Evolutionary conservation across 2,797 vertebrate species (phyloP).

Genomic region (Myotis pilosus): DNA sequence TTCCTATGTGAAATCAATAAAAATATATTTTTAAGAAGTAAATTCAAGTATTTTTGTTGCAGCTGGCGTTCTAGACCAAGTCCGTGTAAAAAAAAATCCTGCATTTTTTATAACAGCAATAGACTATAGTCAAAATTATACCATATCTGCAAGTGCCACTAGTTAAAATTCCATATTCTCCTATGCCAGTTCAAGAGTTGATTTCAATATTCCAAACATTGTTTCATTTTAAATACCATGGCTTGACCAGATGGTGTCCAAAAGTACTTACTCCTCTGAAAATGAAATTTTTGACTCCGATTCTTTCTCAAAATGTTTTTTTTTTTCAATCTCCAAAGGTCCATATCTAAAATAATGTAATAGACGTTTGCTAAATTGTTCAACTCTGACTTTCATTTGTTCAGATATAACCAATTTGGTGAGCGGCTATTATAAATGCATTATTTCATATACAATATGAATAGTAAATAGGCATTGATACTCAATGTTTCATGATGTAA

Average conservation of each 20-base stretch:
- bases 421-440: neutral
- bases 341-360: neutral
- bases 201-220: neutral
- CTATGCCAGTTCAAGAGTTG: neutral
- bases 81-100: neutral
- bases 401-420: neutral
- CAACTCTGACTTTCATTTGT: neutral
- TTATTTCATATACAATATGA: neutral
- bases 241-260: neutral
- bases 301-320: conserved; percentile 28
- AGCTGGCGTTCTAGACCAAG: neutral
- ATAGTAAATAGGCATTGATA: neutral
- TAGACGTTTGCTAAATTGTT: neutral
- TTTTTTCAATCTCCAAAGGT: neutral
- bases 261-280: neutral
- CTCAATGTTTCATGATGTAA: conserved; percentile 22
- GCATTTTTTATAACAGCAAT: neutral
- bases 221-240: conserved; percentile 17
- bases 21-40: neutral
- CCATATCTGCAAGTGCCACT: neutral
- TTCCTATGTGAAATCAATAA: too few relatives aligned
- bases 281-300: conserved; percentile 6
- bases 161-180: neutral
- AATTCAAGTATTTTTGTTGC: neutral
- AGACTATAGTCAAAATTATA: neutral